Evolutionary conservation across 2,888 invertebrate species (phyloP).

Genomic region (Plemyria rubiginata): DNA sequence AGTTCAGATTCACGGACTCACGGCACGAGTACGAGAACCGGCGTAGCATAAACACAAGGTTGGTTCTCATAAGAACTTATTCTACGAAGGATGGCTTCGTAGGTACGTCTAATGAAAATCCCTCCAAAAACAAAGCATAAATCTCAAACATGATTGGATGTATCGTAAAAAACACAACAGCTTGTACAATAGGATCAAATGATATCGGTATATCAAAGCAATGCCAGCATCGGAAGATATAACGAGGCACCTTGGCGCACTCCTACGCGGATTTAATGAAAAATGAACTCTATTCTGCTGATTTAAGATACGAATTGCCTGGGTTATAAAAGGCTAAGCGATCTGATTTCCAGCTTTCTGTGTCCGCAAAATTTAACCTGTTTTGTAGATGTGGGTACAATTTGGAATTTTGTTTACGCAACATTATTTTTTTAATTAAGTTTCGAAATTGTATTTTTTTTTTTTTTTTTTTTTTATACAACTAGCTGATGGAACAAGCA

Average conservation of each 20-base stretch:
- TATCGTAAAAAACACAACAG: slow-evolving; percentile 32
- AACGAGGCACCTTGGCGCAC: slow-evolving; percentile 12
- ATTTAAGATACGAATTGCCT: not conserved
- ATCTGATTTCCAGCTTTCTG: no score
- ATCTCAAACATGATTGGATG: slow-evolving; percentile 26
- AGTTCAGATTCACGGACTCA: no score
- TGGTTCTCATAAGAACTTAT: not conserved
- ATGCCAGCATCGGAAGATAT: slow-evolving; percentile 23
- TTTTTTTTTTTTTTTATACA: no score
- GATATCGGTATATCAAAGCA: slow-evolving; percentile 26
- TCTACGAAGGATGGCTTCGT: not conserved
- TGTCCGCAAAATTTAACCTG: no score
- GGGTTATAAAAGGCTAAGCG: no score
- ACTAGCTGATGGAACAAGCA: no score
- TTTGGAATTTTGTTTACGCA: no score
- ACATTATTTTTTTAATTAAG: no score
- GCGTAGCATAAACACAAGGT: no score
- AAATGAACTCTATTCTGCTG: slow-evolving; percentile 2
- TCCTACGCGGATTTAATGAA: not conserved
- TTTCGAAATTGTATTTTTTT: no score
- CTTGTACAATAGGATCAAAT: slow-evolving; percentile 33
- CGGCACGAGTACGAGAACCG: no score
- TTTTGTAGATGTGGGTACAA: no score
- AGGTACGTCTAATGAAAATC: slow-evolving; percentile 14
- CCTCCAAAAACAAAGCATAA: slow-evolving; percentile 23